Conservation (phyloP, 2,888 invertebrate species). For the Acholoe squamosa region DNA sequence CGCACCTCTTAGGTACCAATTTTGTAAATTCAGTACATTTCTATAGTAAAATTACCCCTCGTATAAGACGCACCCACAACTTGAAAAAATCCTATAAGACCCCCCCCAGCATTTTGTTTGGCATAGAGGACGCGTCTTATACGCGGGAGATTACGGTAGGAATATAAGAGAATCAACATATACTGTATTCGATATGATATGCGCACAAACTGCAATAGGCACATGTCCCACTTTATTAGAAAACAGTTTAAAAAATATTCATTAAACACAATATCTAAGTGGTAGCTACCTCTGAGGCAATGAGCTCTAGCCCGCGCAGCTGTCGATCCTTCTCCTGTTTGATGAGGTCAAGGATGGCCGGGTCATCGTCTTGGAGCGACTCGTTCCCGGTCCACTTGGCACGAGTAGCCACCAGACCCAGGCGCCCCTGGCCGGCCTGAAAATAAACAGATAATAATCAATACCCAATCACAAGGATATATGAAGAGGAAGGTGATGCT, state of each 20-base stretch:
- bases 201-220: too few relatives aligned
- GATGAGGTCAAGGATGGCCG: conserved; percentile 83
- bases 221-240: too few relatives aligned
- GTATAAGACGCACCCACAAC: too few relatives aligned
- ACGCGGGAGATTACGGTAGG: too few relatives aligned
- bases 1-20: too few relatives aligned
- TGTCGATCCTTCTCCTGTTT: conserved; percentile 84
- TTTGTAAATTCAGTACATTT: too few relatives aligned
- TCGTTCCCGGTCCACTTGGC: conserved; percentile 57
- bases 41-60: too few relatives aligned
- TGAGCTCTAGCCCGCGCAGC: conserved; percentile 82
- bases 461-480: background rate
- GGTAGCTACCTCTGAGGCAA: conserved; percentile 79
- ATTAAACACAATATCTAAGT: too few relatives aligned
- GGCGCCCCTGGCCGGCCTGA: background rate
- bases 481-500: background rate
- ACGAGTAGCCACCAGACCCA: background rate
- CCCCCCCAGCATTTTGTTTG: too few relatives aligned
- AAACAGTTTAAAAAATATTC: too few relatives aligned
- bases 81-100: too few relatives aligned
- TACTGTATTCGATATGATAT: background rate
- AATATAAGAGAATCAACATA: background rate
- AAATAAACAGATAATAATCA: background rate
- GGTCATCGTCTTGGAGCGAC: conserved; percentile 81
- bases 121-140: too few relatives aligned